Evolutionary conservation across 2,113 vertebrate genomes (phyloP).

Genomic region (Gallinago undulata): DNA sequence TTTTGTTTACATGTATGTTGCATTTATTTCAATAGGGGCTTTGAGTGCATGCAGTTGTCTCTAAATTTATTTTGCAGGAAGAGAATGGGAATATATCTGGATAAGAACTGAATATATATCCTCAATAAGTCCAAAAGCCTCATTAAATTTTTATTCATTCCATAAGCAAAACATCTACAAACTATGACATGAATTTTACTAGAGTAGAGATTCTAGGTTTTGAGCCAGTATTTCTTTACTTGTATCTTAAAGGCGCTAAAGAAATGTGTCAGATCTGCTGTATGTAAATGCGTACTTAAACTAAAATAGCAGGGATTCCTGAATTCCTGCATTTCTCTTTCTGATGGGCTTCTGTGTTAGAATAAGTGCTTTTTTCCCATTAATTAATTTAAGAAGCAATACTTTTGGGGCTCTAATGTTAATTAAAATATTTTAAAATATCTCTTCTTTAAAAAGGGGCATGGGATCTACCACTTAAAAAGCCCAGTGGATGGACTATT

Average conservation of each 20-base stretch:
- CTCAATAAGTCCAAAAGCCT: slow-evolving; percentile 13
- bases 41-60: not conserved
- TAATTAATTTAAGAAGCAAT: not conserved
- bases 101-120: not conserved
- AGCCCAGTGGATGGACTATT: not conserved
- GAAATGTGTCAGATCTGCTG: not conserved
- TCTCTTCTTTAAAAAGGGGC: not conserved
- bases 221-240: not conserved
- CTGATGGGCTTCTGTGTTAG: not conserved
- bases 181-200: not conserved
- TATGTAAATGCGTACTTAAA: not conserved
- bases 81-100: not conserved
- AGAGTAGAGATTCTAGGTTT: not conserved
- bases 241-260: not conserved
- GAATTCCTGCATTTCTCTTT: not conserved
- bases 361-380: not conserved
- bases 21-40: not conserved
- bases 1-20: not conserved
- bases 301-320: not conserved
- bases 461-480: not conserved
- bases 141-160: slow-evolving; percentile 38
- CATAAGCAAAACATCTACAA: not conserved
- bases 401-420: not conserved
- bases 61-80: slow-evolving; percentile 15
- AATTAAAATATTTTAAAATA: not conserved